Conservation (phyloP, 2,113 vertebrate species). For the Odocoileus virginianus region DNA sequence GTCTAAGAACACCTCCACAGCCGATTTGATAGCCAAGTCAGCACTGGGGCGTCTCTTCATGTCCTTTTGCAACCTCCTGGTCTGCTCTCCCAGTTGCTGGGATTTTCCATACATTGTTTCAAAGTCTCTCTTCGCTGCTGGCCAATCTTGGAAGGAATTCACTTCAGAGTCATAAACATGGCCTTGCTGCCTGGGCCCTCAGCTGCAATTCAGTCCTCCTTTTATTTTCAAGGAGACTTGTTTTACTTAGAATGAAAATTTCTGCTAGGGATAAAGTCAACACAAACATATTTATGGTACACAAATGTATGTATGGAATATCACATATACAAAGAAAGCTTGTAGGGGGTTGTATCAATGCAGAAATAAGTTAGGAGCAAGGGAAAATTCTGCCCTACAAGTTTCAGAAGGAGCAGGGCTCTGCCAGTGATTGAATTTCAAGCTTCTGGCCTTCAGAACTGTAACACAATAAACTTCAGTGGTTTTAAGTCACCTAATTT, state of each 20-base stretch:
- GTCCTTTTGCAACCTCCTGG: conserved; percentile 95
- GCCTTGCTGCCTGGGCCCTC: not conserved
- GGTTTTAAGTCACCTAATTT: not conserved
- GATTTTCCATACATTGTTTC: conserved; percentile 95
- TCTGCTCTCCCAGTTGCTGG: conserved; percentile 95
- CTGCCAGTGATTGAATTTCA: not conserved
- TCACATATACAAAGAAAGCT: not conserved
- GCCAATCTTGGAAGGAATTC: conserved; percentile 94
- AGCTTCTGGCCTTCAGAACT: not conserved
- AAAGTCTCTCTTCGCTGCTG: conserved; percentile 95
- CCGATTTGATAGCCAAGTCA: conserved; percentile 91
- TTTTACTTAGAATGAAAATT: conserved; percentile 81
- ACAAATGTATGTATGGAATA: conserved; percentile 56
- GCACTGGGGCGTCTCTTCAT: conserved; percentile 96
- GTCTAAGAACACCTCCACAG: conserved; percentile 89
- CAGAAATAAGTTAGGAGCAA: not conserved
- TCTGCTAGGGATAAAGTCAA: conserved; percentile 80
- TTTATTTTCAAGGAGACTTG: conserved; percentile 64
- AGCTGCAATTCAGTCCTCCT: not conserved
- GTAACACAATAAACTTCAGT: not conserved
- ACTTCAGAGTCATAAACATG: not conserved
- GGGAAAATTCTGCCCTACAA: not conserved
- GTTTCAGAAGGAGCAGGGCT: not conserved
- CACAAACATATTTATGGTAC: conserved; percentile 69
- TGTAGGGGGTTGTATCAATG: not conserved